These are phyloP conservation scores for Teleiodes luculella DNA, from an alignment of 2,888 invertebrate genomes.

Conservation along the genomic window DNA sequence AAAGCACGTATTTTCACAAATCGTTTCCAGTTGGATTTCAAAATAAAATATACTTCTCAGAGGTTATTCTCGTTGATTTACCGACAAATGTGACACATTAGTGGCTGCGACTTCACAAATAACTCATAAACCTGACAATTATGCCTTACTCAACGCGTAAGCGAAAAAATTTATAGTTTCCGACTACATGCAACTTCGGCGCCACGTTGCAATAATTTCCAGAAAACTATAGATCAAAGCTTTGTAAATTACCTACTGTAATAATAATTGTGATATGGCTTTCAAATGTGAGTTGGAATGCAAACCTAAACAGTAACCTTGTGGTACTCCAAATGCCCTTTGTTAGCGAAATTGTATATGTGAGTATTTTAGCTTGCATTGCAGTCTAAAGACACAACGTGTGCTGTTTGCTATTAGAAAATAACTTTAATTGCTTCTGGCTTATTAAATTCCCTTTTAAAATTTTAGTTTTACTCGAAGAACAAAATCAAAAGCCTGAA, in stretches of 20 bases:
- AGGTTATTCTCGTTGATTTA: constrained; percentile 32
- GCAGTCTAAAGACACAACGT: background rate
- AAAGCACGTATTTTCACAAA: constrained; percentile 20
- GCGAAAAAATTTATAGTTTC: constrained; percentile 64
- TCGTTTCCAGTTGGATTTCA: constrained; percentile 18
- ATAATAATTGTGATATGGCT: background rate
- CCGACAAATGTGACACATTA: constrained; percentile 47
- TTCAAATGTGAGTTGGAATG: background rate
- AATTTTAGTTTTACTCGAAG: no score
- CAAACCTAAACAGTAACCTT: background rate
- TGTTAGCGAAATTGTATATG: background rate
- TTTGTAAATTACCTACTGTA: no score
- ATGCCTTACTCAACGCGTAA: constrained; percentile 45
- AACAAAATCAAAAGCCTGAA: background rate
- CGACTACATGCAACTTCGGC: constrained; percentile 45
- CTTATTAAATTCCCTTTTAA: no score
- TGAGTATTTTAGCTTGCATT: background rate
- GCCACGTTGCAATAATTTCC: constrained; percentile 14
- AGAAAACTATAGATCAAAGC: background rate
- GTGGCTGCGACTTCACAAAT: constrained; percentile 44
- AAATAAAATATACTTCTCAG: constrained; percentile 19
- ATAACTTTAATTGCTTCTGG: no score
- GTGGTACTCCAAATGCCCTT: background rate
- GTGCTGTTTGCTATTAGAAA: background rate
- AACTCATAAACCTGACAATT: constrained; percentile 64